phyloP scores from a whole-genome alignment of 2,797 vertebrate species.

The Galagoides demidoff region DNA sequence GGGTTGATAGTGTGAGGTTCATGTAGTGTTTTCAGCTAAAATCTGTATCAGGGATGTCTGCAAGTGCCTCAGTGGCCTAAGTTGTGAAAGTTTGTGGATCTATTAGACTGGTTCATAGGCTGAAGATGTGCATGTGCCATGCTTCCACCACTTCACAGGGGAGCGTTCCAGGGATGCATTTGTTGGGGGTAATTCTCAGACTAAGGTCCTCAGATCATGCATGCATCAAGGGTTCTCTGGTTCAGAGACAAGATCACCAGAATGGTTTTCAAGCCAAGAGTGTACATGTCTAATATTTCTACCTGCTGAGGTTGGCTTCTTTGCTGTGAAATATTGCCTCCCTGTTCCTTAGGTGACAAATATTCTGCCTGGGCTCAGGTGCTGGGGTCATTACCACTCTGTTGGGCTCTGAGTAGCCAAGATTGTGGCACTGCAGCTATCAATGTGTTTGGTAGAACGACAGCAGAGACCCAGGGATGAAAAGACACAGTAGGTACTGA shows the following conservation, averaged over 20 bases:
- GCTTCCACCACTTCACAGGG: not conserved
- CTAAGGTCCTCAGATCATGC: not conserved
- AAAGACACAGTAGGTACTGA: not conserved
- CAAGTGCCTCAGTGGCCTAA: not conserved
- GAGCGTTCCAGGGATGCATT: not conserved
- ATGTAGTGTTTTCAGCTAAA: not conserved
- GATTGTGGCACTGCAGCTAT: not conserved
- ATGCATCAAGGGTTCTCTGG: not conserved
- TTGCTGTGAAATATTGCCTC: not conserved
- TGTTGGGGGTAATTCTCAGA: not conserved
- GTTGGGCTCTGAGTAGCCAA: not conserved
- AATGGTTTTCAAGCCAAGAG: not conserved
- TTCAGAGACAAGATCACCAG: too few relatives aligned
- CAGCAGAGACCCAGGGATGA: not conserved
- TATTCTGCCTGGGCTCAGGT: not conserved
- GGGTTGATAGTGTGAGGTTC: not conserved
- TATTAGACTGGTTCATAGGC: not conserved
- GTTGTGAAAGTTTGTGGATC: not conserved
- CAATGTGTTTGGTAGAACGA: not conserved
- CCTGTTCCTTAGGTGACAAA: not conserved
- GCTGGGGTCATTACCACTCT: too few relatives aligned
- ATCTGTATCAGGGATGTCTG: not conserved
- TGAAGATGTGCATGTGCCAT: not conserved
- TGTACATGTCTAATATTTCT: not conserved
- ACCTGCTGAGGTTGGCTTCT: not conserved